Evolutionary conservation across 2,888 invertebrate species (phyloP), one percentile per base, ranked within the genome.

Genomic region (Dryobota labecula): DNA sequence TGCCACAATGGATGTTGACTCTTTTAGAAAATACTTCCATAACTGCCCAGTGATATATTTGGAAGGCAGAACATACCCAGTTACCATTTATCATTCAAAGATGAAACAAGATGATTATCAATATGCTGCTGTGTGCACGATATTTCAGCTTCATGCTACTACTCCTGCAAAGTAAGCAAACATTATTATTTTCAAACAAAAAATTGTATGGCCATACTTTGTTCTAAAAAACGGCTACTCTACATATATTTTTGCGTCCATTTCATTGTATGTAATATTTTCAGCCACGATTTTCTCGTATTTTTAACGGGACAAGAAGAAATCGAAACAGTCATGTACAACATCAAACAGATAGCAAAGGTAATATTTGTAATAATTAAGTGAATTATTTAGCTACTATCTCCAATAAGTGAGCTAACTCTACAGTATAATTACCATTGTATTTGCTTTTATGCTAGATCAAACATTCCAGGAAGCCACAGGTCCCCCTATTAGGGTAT

Each of bases 231-330:
- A 38, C 6, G 0, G 18, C 8, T 38, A 13, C 8, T 30, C 5
- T n/a, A 30, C 2, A 1, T 9, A 20, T 33, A 61, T 18, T n/a
- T n/a, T 49, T 30, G 30, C 9, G 15, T n/a, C 6, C 1, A 51
- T 18, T 33, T 7, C 45, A 36, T 71, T 24, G 24, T 33, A 18
- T 70, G 18, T 38, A n/a, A 45, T 83, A 60, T 76, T 97, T 97
- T 84, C 92, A 98, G 98, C 88, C 97, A 99, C 85, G 99, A 99
- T 91, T 98, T 99, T 84, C 96, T 99, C 67, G 98, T 99, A 51
- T 99, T 99, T 94, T 95, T 99, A 71, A 99, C 99, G 61, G 99
- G 99, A 0, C 99, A 99, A 95, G 99, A 99, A 93, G 99, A 99
- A 96, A 99, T 99, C 81, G 99, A 99, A 94, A 96, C 97, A n/a